Conservation (phyloP, 2,888 invertebrate species). For the Flabesymbios commensalis region DNA sequence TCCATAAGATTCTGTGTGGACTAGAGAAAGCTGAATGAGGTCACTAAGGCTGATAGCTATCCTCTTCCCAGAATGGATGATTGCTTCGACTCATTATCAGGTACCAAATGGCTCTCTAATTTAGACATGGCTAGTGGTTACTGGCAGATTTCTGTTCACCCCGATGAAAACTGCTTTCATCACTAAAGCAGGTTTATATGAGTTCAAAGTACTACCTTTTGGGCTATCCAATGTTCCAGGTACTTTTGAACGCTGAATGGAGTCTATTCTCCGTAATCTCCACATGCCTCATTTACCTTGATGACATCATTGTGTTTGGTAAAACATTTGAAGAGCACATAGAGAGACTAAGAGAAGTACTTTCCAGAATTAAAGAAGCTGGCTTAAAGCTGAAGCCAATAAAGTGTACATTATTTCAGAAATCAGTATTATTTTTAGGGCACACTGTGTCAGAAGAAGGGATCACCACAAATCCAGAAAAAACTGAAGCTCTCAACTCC, state of each 20-base stretch:
- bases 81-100: slow-evolving; percentile 30
- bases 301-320: slow-evolving; percentile 16
- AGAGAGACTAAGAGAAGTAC: background rate
- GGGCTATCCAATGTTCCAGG: slow-evolving; percentile 8
- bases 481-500: slow-evolving; percentile 5
- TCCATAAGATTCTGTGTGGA: slow-evolving; percentile 27
- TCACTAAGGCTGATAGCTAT: slow-evolving; percentile 27
- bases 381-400: background rate
- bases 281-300: slow-evolving; percentile 16
- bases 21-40: slow-evolving; percentile 25
- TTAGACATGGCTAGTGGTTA: slow-evolving; percentile 37
- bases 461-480: slow-evolving; percentile 10
- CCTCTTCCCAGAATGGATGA: slow-evolving; percentile 26
- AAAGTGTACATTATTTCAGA: slow-evolving; percentile 15
- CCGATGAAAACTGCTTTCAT: slow-evolving; percentile 18
- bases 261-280: slow-evolving; percentile 8
- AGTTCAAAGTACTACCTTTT: slow-evolving; percentile 15
- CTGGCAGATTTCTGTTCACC: slow-evolving; percentile 34
- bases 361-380: background rate
- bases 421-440: slow-evolving; percentile 25
- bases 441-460: slow-evolving; percentile 13
- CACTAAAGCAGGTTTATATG: slow-evolving; percentile 2
- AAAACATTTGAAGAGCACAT: slow-evolving; percentile 4
- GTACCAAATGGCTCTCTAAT: slow-evolving; percentile 28
- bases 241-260: slow-evolving; percentile 17